These are phyloP conservation scores for Elmis aenea DNA, from an alignment of 2,888 invertebrate genomes.

Conservation along the genomic window DNA sequence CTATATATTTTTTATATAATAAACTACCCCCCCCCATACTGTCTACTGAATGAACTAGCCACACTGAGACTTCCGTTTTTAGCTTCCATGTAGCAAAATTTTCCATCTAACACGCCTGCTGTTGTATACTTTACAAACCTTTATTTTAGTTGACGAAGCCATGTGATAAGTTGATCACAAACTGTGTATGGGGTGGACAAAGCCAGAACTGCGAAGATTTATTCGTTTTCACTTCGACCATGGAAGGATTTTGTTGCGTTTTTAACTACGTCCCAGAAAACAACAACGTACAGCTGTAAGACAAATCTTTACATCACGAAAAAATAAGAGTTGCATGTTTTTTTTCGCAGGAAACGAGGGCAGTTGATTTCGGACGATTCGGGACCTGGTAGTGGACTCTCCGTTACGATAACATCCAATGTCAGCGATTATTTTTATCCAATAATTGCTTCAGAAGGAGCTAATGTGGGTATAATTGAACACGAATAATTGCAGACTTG, in stretches of 20 bases:
- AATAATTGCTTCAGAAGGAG: constrained; percentile 49
- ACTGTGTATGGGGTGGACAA: constrained; percentile 51
- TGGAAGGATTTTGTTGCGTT: constrained; percentile 56
- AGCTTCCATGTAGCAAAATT: too few relatives aligned
- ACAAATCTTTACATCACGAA: constrained; percentile 31
- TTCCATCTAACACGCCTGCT: too few relatives aligned
- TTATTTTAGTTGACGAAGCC: constrained; percentile 18
- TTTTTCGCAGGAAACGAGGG: too few relatives aligned
- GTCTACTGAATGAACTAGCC: too few relatives aligned
- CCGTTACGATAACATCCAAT: constrained; percentile 31
- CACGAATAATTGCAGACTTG: too few relatives aligned
- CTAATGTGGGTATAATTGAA: constrained; percentile 48
- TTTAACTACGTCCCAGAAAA: constrained; percentile 56
- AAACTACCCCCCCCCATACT: too few relatives aligned
- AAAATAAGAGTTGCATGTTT: background rate
- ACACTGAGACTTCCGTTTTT: too few relatives aligned
- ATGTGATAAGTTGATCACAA: constrained; percentile 49
- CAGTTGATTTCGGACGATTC: constrained; percentile 1
- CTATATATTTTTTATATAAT: too few relatives aligned
- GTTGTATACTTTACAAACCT: too few relatives aligned
- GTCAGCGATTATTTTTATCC: constrained; percentile 50
- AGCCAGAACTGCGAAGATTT: constrained; percentile 47
- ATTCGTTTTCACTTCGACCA: constrained; percentile 54
- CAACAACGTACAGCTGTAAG: constrained; percentile 43
- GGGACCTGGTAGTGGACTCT: constrained; percentile 30